These are phyloP conservation scores for Coregonus suidteri DNA, from an alignment of 2,797 vertebrate species.

Conservation along the genomic window DNA sequence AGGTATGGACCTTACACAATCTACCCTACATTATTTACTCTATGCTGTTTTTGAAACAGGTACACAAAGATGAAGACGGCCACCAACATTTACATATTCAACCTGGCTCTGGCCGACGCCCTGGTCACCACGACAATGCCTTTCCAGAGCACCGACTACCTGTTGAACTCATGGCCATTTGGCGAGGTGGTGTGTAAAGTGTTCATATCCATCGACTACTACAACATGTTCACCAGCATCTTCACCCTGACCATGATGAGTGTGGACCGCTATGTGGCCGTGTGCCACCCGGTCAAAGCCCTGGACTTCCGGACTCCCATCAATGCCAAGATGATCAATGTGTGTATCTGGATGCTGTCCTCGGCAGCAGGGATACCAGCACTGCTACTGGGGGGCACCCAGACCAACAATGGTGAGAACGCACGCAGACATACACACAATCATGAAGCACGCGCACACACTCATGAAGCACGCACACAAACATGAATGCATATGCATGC, in stretches of 20 bases:
- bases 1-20: no score
- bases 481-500: no score
- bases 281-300: constrained; percentile 96
- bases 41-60: constrained; percentile 63
- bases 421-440: neutral
- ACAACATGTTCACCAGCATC: constrained; percentile 99
- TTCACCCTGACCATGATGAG: constrained; percentile 99
- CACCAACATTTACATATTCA: constrained; percentile 99
- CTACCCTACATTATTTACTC: neutral
- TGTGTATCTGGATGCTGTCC: constrained; percentile 95
- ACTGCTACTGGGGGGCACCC: constrained; percentile 91
- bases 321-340: constrained; percentile 96
- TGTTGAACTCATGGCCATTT: constrained; percentile 96
- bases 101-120: constrained; percentile 93
- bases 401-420: constrained; percentile 88
- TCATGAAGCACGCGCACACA: neutral
- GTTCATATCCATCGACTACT: constrained; percentile 97
- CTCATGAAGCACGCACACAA: neutral
- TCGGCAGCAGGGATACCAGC: constrained; percentile 95
- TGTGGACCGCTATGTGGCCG: constrained; percentile 95
- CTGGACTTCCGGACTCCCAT: constrained; percentile 93
- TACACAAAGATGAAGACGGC: constrained; percentile 99
- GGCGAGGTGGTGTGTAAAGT: constrained; percentile 94
- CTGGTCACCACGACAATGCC: constrained; percentile 96
- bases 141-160: constrained; percentile 93